Evolutionary conservation across 1,140 invertebrate species (phyloP).

Genomic region (Zaprionus kolodkinae): DNA sequence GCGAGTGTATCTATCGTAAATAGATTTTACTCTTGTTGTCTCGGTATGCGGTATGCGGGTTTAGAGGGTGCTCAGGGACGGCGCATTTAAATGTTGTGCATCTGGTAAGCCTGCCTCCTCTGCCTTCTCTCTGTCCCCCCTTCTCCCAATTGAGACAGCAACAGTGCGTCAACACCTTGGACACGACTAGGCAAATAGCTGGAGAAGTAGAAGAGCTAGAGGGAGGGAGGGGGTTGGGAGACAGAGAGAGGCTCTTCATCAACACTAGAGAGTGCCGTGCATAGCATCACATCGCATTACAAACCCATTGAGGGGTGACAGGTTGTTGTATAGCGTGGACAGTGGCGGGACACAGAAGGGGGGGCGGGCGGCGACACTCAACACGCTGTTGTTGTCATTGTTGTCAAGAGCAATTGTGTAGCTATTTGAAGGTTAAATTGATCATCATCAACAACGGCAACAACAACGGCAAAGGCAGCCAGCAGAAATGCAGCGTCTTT

Average conservation of each 20-base stretch:
- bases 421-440: constrained; percentile 75
- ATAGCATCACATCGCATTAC: constrained; percentile 23
- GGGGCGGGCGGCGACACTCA: constrained; percentile 10
- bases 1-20: constrained; percentile 4
- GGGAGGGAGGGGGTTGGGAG: not conserved
- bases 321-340: constrained; percentile 33
- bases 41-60: constrained; percentile 27
- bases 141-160: constrained; percentile 14
- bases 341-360: not conserved
- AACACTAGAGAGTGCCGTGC: constrained; percentile 43
- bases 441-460: constrained; percentile 51
- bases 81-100: constrained; percentile 8
- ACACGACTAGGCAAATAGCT: constrained; percentile 20
- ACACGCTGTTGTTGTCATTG: constrained; percentile 37
- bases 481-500: constrained; percentile 45
- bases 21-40: not conserved
- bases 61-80: constrained; percentile 8
- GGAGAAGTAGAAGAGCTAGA: not conserved
- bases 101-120: not conserved
- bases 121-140: too few relatives aligned
- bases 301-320: constrained; percentile 34
- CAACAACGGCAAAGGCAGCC: constrained; percentile 15
- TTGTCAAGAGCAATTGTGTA: constrained; percentile 51
- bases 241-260: constrained; percentile 38
- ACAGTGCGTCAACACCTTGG: constrained; percentile 50